phyloP scores from a whole-genome alignment of 2,888 invertebrate genomes.

The Pheosia gnoma region DNA sequence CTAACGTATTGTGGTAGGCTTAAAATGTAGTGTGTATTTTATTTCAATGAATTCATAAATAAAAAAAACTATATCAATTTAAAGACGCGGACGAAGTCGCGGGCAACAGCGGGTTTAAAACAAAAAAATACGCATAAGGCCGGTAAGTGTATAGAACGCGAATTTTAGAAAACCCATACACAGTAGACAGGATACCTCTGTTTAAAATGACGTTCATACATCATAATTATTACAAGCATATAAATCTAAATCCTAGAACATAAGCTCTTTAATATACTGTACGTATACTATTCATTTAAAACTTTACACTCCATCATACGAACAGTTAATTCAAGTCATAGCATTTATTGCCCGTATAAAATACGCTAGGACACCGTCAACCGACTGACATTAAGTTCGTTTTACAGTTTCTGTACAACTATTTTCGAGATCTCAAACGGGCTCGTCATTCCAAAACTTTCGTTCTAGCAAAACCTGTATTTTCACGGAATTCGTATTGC shows the following conservation, averaged over 20 bases:
- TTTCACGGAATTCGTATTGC: background rate
- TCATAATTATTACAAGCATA: background rate
- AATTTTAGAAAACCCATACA: too few species aligned
- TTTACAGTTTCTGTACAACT: background rate
- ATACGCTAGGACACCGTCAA: background rate
- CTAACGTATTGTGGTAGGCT: too few species aligned
- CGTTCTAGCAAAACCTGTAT: background rate
- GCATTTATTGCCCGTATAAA: background rate
- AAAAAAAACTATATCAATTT: too few species aligned
- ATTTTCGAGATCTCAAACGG: background rate
- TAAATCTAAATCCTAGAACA: background rate
- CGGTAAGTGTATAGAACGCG: too few species aligned
- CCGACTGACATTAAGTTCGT: slow-evolving; percentile 1
- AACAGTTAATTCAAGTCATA: background rate
- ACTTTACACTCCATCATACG: background rate
- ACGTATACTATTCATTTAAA: background rate
- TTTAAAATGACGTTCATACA: too few species aligned
- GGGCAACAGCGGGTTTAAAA: too few species aligned
- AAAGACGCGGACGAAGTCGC: too few species aligned
- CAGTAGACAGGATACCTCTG: too few species aligned
- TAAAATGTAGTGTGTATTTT: too few species aligned
- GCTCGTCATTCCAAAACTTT: background rate
- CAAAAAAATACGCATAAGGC: too few species aligned
- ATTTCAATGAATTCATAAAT: too few species aligned
- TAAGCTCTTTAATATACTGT: background rate